phyloP scores from a whole-genome alignment of 2,888 invertebrate species.

The Galerucella nymphaeae region DNA sequence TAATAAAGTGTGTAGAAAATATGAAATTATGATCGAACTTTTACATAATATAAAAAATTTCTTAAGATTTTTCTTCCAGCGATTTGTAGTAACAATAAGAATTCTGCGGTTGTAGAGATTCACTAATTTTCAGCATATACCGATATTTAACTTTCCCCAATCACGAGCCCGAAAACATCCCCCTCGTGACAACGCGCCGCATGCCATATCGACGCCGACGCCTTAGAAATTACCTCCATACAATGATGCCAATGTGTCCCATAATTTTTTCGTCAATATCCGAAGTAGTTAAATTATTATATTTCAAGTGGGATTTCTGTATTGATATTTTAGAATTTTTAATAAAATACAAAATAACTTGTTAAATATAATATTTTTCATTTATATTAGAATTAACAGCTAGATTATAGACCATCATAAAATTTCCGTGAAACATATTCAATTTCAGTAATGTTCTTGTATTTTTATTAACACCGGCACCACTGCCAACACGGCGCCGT shows the following conservation, averaged over 20 bases:
- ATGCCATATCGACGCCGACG: constrained; percentile 27
- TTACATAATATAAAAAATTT: too few relatives aligned
- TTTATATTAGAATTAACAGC: too few relatives aligned
- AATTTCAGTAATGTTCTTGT: too few relatives aligned
- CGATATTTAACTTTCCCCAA: constrained; percentile 22
- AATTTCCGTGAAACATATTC: too few relatives aligned
- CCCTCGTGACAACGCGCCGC: constrained; percentile 16
- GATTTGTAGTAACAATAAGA: background rate
- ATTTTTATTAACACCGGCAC: background rate
- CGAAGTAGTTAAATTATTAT: constrained; percentile 14
- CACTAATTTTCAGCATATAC: background rate
- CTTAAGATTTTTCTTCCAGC: too few relatives aligned
- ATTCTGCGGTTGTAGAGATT: background rate
- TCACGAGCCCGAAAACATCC: constrained; percentile 14
- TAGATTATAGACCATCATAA: too few relatives aligned
- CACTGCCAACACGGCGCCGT: constrained; percentile 16
- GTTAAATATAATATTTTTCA: too few relatives aligned
- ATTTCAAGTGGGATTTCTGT: too few relatives aligned
- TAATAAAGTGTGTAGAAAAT: too few relatives aligned
- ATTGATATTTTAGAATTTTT: too few relatives aligned
- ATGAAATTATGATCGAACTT: too few relatives aligned
- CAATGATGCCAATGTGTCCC: background rate
- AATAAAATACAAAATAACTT: too few relatives aligned
- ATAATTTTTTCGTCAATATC: background rate
- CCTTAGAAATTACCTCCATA: background rate